Conservation (phyloP, 2,113 vertebrate genomes). For the Hiodon tergisus region DNA sequence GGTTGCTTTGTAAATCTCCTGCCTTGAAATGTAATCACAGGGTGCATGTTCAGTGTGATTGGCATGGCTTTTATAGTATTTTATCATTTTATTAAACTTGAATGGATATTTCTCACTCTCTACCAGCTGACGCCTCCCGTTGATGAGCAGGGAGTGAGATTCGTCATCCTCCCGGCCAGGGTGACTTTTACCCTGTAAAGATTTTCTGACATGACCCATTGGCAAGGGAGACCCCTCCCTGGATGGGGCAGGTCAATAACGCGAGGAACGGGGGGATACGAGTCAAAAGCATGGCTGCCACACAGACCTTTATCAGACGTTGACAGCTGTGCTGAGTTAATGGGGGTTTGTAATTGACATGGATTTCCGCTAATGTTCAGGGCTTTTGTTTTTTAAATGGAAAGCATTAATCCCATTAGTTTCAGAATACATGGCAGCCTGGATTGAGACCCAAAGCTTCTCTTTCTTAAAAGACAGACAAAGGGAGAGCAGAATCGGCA, state of each 20-base stretch:
- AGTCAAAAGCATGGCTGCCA: slow-evolving; percentile 55
- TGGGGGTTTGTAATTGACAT: slow-evolving; percentile 73
- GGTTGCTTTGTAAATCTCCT: too few species aligned
- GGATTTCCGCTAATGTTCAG: slow-evolving; percentile 70
- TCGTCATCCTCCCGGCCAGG: slow-evolving; percentile 28
- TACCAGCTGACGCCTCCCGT: not conserved
- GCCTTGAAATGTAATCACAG: too few species aligned
- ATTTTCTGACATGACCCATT: slow-evolving; percentile 44
- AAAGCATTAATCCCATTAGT: slow-evolving; percentile 68
- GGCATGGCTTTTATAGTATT: too few species aligned
- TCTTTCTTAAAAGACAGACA: slow-evolving; percentile 11
- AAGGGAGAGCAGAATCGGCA: slow-evolving; percentile 19
- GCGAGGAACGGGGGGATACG: slow-evolving; percentile 36
- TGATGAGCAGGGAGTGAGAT: not conserved
- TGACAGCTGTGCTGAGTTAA: slow-evolving; percentile 75
- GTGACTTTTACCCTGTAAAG: slow-evolving; percentile 39
- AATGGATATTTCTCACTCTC: not conserved
- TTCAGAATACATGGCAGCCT: slow-evolving; percentile 39
- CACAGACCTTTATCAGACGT: slow-evolving; percentile 68
- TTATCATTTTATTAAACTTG: not conserved
- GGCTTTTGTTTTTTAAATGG: slow-evolving; percentile 71
- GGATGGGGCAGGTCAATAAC: slow-evolving; percentile 47
- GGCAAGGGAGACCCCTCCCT: slow-evolving; percentile 47
- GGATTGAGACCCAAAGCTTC: slow-evolving; percentile 31
- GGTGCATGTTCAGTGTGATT: too few species aligned